phyloP scores from a whole-genome alignment of 2,888 invertebrate genomes.

The Elegia similella region DNA sequence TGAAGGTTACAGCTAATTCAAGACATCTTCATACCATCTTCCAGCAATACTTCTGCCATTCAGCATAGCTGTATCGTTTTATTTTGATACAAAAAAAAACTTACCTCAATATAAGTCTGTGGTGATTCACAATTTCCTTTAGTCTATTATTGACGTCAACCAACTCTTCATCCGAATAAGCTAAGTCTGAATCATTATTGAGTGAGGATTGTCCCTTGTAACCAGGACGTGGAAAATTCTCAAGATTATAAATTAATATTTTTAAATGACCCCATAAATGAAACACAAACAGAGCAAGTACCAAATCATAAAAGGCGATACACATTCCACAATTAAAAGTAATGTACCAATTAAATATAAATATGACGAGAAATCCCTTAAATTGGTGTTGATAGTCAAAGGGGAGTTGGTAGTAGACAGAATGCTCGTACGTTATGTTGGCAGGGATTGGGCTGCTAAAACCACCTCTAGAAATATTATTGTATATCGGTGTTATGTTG shows the following conservation, averaged over 20 bases:
- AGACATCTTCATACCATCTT: too few relatives aligned
- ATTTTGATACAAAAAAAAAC: too few relatives aligned
- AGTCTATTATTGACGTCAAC: neutral
- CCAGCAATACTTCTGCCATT: too few relatives aligned
- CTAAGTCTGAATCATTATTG: too few relatives aligned
- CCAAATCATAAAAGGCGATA: neutral
- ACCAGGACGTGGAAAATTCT: neutral
- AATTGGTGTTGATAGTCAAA: neutral
- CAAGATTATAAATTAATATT: neutral
- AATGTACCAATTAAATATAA: neutral
- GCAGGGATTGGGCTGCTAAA: neutral
- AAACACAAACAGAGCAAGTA: neutral
- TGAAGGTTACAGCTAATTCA: too few relatives aligned
- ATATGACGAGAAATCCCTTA: neutral
- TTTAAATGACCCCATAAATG: conserved; percentile 2
- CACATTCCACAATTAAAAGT: neutral
- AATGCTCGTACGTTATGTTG: neutral
- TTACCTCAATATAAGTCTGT: too few relatives aligned
- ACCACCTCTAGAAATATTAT: neutral
- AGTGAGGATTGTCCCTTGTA: neutral
- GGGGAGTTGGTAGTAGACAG: neutral
- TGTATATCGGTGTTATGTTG: neutral
- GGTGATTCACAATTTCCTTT: too few relatives aligned
- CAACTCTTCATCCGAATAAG: neutral
- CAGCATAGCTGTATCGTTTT: too few relatives aligned